Base-by-base conservation (phyloP, 2,888 invertebrate species). In the Nemotelus nigrinus region DNA sequence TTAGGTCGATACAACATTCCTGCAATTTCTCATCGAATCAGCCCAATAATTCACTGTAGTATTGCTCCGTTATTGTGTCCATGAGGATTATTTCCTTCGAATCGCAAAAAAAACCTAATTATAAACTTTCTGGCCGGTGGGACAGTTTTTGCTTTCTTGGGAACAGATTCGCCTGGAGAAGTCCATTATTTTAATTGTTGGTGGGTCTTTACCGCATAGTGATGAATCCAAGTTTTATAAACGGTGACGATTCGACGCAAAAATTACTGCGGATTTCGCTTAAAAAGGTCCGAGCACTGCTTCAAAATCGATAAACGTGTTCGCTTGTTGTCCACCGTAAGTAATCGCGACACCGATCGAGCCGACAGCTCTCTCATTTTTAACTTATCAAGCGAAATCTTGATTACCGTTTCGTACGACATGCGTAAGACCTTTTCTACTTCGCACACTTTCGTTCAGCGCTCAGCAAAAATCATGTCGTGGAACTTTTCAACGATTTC, bases 311-410 rank as follows among this genome's bases (percentile, higher is more conserved):
- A 44, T 47, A 65, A 5, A 2, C 65, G 65, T 8, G n/a, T 65
- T 3, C 65, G 47, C 47, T 65, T 65, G 8, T 45, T 44, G 65
- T 47, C 58, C 76, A 43, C 45, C 53, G 76, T 64, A 47, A 76
- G 55, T 67, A 76, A 50, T 47, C 64, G 64, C 64, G 75, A 10
- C 53, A 75, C 64, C 63, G 50, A 75, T 75, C 75, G 44, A 39
- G 50, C 63, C 39, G 70, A 63, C 43, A 75, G 2, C 6, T 64
- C 64, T 50, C 44, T 75, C 75, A 75, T 53, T 3, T 6, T 6
- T 43, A 75, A 75, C 53, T 75, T 53, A 57, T 60, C 60, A 72
- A 58, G 57, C 25, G 53, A 75, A 63, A 64, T 75, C 43, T 47
- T 41, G 43, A 43, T 64, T 60, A 10, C 50, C 48, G 50, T 75